phyloP scores from a whole-genome alignment of 92 coral and sea anemone genomes.

The Phenganax subtilis region DNA sequence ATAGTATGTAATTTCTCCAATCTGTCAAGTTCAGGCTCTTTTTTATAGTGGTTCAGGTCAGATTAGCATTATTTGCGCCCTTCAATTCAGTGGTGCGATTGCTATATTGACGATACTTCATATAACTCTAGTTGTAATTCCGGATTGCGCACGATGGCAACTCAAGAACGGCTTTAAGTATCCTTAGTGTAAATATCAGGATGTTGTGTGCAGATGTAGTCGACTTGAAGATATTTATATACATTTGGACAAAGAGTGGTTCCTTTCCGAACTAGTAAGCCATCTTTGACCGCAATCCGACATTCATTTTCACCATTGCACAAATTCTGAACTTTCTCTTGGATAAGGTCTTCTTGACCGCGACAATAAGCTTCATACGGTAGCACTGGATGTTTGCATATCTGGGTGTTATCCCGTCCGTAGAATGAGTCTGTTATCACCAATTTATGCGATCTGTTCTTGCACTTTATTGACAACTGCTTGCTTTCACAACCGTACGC shows the following conservation, averaged over 20 bases:
- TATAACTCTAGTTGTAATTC: too few relatives aligned
- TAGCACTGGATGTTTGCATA: slow-evolving; percentile 79
- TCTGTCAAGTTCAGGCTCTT: too few relatives aligned
- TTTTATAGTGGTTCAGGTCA: too few relatives aligned
- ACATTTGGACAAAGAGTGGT: slow-evolving; percentile 74
- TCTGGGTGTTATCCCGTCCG: slow-evolving; percentile 68
- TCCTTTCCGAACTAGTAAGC: slow-evolving; percentile 60
- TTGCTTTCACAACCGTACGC: slow-evolving; percentile 39
- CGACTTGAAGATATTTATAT: slow-evolving; percentile 78
- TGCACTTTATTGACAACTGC: slow-evolving; percentile 18
- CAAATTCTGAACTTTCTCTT: slow-evolving; percentile 64
- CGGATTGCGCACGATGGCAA: too few relatives aligned
- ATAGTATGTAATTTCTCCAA: too few relatives aligned
- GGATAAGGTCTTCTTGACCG: slow-evolving; percentile 52
- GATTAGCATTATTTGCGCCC: too few relatives aligned
- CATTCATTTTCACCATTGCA: slow-evolving; percentile 83
- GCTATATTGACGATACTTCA: too few relatives aligned
- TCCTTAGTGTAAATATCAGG: slow-evolving; percentile 44
- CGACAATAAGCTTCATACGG: slow-evolving; percentile 73
- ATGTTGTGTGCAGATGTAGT: slow-evolving; percentile 83
- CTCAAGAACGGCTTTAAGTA: background rate
- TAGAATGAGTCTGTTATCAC: slow-evolving; percentile 83
- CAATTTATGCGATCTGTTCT: slow-evolving; percentile 64
- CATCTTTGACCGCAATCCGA: slow-evolving; percentile 71
- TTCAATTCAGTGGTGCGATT: too few relatives aligned